Base-by-base conservation (phyloP, 2,797 vertebrate genomes). In the Pseudotriccus pelzelni region DNA sequence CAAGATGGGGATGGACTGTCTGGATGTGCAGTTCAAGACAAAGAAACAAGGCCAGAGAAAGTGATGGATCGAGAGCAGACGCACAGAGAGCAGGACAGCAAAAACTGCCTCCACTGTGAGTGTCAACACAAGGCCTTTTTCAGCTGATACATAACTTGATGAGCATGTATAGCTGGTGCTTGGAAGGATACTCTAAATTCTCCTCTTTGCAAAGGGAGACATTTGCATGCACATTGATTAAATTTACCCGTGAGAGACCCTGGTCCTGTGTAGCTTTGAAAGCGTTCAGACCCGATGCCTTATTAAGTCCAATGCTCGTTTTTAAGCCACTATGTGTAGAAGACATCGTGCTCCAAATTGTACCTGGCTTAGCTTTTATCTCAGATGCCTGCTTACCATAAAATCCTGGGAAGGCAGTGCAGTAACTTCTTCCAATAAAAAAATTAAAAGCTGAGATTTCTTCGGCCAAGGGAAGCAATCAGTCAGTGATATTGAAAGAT, bases 291-390 rank as follows among this genome's bases (percentile, higher is more conserved):
- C n/a, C 63, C 50, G 77, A 88, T 82, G 81, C 70, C 59, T 91
- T 79, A 75, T 73, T 79, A 93, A 91, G 85, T 53, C 34, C 70
- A 74, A 70, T 9, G 60, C 32, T 90, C 76, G 80, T 95, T 96
- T 96, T 96, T 87, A 93, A 97, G 64, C 77, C 74, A 56, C 70
- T 91, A 8, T 88, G 91, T 79, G 50, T 69, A 84, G 89, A 93
- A 84, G 83, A 86, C 63, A 90, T 95, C 70, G 20, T 94, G 93
- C 67, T 91, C 77, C 88, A 94, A 87, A 93, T 74, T 72, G 91
- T 94, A 96, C 87, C 94, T 93, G 84, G 59, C 78, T 95, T 95
- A 90, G 90, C 83, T 95, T 94, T 93, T 88, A 84, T 94, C 80
- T 96, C 91, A 58, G 64, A 73, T 56, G 91, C 77, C 77, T 93